A percentile compares a stretch with the other conserved stretches of the same genome.
These are phyloP conservation scores for Hozukius guyotensis DNA, from an alignment of 2,797 vertebrate species.

Conservation along the genomic window DNA sequence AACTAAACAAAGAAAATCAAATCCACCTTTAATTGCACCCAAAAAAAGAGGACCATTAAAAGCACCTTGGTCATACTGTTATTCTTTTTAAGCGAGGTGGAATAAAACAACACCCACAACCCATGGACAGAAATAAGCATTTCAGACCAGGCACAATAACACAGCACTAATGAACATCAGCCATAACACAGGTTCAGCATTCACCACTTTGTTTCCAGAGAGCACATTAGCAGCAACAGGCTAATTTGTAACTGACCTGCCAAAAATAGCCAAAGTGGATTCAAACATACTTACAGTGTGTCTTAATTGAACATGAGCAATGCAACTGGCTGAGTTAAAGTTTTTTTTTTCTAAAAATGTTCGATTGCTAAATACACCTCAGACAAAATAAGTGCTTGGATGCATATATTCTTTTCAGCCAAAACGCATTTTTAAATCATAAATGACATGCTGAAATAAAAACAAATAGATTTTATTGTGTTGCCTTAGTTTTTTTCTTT, in stretches of 20 bases:
- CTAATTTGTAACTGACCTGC: not conserved
- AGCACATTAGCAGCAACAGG: not conserved
- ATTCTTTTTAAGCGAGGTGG: not conserved
- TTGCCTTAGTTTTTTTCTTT: not conserved
- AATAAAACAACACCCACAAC: not conserved
- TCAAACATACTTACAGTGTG: not conserved
- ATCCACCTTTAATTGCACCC: not conserved
- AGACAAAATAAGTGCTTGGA: not conserved
- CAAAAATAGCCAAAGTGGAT: not conserved
- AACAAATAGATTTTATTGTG: not conserved
- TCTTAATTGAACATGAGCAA: not conserved
- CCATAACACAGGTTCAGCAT: not conserved
- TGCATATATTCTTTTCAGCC: not conserved
- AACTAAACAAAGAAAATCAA: not conserved
- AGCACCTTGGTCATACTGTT: not conserved
- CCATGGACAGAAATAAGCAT: not conserved
- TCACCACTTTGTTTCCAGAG: not conserved
- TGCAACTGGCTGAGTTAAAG: not conserved
- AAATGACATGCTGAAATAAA: slow-evolving; percentile 1
- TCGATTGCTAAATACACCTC: not conserved
- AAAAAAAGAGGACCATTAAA: not conserved
- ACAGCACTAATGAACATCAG: not conserved
- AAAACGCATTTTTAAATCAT: not conserved
- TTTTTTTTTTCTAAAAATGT: not conserved
- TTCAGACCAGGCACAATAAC: not conserved